Base-by-base conservation (phyloP, 2,797 vertebrate genomes). In the Gila robusta region DNA sequence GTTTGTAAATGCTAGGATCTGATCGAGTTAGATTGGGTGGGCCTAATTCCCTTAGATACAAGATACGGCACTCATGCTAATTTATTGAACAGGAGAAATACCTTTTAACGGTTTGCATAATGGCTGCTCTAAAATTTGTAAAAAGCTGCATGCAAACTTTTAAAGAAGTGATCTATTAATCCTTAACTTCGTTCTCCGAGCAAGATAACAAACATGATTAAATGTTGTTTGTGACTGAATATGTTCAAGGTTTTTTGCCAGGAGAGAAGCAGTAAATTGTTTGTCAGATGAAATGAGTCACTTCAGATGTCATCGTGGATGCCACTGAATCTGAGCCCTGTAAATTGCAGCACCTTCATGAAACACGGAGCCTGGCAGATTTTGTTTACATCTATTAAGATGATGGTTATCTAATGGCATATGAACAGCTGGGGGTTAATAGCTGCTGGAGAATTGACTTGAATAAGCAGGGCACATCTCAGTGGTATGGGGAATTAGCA, bases 341-440 rank as follows among this genome's bases (percentile, higher is more conserved):
- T 44, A 85, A 79, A 91, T 88, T 88, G 85, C 56, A 66, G 76
- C 54, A 84, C 79, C 71, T 91, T 90, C 86, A 54, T 86, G 41
- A 87, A 85, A 87, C 62, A 66, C 28, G 44, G 78, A 83, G 72
- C 67, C 78, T 85, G 87, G 86, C 89, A 89, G 87, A 90, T 88
- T 91, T 90, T 90, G 87, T 91, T 91, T 90, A 88, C 90, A 91
- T 91, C 77, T 89, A 91, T 91, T 91, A 91, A 86, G 79, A 87
- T 87, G 89, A 89, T 91, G 78, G 84, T 88, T 91, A 88, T 91
- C 89, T 91, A 91, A 91, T 88, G 84, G 87, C 78, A 85, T 82
- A 83, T 89, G 85, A 89, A 80, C 90, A 85, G 89, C 89, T 87
- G 89, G 90, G 87, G 89, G 89, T 89, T 90, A 89, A 89, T 91